Percentiles rank a stretch among this genome's conserved stretches.
Conservation (phyloP, 2,113 vertebrate genomes). For the Oenanthe oenanthe region DNA sequence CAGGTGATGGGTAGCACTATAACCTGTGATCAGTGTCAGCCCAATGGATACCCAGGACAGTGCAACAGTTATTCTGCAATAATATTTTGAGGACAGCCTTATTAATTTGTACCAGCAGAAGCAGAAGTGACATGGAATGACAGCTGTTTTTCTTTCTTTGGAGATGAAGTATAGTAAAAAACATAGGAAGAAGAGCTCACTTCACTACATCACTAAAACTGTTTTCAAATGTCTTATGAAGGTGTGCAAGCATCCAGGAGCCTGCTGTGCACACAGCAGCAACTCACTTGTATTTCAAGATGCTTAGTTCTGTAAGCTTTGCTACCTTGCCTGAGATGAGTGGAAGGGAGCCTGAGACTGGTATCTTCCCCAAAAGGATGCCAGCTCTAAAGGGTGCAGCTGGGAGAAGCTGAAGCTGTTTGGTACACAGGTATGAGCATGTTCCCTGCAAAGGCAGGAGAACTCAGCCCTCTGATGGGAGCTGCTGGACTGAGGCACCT, state of each 20-base stretch:
- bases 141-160: neutral
- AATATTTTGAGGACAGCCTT: neutral
- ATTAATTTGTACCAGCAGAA: neutral
- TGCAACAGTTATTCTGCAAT: neutral
- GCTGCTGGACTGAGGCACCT: neutral
- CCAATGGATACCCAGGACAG: neutral
- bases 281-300: neutral
- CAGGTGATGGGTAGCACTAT: neutral
- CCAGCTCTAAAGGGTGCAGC: neutral
- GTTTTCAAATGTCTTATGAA: neutral
- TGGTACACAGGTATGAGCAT: accelerated
- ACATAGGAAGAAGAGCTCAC: neutral
- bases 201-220: neutral
- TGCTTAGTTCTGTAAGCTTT: neutral
- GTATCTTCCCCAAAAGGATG: neutral
- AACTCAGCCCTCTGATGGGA: neutral
- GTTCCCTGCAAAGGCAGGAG: neutral
- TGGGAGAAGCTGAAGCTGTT: neutral
- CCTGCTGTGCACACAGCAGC: neutral
- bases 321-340: neutral
- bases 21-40: neutral
- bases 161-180: neutral
- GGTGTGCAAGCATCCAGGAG: neutral
- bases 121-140: neutral
- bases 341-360: neutral